phyloP scores from a whole-genome alignment of 2,888 invertebrate species.

The Cantharis lateralis region DNA sequence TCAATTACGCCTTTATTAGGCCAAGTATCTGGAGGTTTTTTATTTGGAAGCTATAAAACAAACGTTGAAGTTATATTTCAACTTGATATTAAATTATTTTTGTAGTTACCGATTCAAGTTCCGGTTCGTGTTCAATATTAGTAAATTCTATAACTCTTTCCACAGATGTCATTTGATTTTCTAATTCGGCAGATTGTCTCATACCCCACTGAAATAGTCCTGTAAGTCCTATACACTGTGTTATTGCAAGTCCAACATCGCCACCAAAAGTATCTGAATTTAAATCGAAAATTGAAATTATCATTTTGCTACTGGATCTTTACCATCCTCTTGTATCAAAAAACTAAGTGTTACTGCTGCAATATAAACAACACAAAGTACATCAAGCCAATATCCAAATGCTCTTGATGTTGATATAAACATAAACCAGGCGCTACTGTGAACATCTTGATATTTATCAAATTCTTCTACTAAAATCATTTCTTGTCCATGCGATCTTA shows the following conservation, averaged over 20 bases:
- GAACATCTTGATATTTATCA: conserved; percentile 63
- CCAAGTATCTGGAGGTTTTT: conserved; percentile 64
- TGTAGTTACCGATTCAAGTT: conserved; percentile 44
- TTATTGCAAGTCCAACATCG: conserved; percentile 60
- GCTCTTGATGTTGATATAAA: conserved; percentile 68
- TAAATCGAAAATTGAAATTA: neutral
- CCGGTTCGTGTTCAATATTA: conserved; percentile 57
- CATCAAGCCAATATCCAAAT: conserved; percentile 75
- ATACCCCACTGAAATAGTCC: conserved; percentile 68
- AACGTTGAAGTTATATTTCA: neutral
- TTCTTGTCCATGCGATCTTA: conserved; percentile 69
- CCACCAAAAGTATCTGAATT: conserved; percentile 48
- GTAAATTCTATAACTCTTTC: conserved; percentile 70
- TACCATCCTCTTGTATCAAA: conserved; percentile 43
- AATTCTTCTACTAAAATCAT: conserved; percentile 63
- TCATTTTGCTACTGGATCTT: neutral
- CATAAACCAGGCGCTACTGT: conserved; percentile 75
- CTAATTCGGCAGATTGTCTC: conserved; percentile 70
- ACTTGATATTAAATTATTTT: neutral
- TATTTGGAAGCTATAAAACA: conserved; percentile 22
- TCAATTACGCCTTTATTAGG: conserved; percentile 65
- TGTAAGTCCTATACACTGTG: conserved; percentile 59
- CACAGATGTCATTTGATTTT: conserved; percentile 67
- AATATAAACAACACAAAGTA: conserved; percentile 70
- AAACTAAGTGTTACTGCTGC: conserved; percentile 67